Percentiles rank a stretch among this genome's conserved stretches.
These are phyloP conservation scores for Xiphophorus maculatus DNA, from an alignment of 2,113 vertebrate species.

Conservation along the genomic window DNA sequence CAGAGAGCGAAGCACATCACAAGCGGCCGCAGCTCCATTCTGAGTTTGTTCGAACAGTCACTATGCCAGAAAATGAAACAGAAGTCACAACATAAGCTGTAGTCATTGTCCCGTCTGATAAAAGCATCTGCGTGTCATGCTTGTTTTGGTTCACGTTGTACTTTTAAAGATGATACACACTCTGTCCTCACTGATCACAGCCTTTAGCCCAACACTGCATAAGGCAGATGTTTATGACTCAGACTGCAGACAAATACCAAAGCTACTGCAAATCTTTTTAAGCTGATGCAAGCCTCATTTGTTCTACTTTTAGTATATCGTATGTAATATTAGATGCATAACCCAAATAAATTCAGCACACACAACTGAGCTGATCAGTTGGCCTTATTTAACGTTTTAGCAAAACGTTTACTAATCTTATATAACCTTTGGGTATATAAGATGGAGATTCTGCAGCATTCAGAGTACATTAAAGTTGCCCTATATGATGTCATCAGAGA, in stretches of 20 bases:
- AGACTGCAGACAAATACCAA: constrained; percentile 10
- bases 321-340: background rate
- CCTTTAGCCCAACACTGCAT: background rate
- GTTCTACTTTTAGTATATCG: background rate
- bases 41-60: constrained; percentile 13
- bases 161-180: background rate
- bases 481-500: too few species aligned
- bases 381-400: too few species aligned
- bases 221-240: constrained; percentile 14
- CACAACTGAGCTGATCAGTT: background rate
- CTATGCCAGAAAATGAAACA: background rate
- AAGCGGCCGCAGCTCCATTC: constrained; percentile 83
- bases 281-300: constrained; percentile 25
- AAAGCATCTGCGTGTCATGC: background rate
- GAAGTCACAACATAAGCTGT: background rate
- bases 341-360: background rate
- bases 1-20: constrained; percentile 87
- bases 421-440: too few species aligned
- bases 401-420: too few species aligned
- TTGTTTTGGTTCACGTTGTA: background rate
- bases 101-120: background rate
- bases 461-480: too few species aligned
- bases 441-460: too few species aligned
- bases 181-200: background rate
- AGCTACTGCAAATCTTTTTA: constrained; percentile 14